Percentiles rank a stretch among this genome's conserved stretches.
These are phyloP conservation scores for Thereva unica DNA, from an alignment of 2,888 invertebrate species.

Conservation along the genomic window DNA sequence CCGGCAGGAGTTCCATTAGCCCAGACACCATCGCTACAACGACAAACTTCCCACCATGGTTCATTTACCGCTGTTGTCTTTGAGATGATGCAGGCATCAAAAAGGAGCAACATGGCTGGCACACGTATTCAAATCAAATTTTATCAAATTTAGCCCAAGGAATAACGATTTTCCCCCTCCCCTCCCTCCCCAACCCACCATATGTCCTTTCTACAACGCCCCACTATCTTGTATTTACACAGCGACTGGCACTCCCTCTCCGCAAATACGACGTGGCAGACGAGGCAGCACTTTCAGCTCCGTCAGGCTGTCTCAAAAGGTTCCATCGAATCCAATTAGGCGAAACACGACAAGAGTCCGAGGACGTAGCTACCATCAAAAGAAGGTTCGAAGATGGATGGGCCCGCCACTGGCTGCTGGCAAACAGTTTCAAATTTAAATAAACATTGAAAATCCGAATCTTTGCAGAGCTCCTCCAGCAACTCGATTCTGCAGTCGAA, in stretches of 20 bases:
- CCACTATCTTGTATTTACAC: background rate
- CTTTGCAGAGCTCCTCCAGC: conserved; percentile 54
- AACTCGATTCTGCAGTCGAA: conserved; percentile 54
- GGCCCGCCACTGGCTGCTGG: no score
- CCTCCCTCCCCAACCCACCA: background rate
- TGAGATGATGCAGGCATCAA: conserved; percentile 79
- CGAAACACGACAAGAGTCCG: conserved; percentile 64
- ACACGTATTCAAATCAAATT: conserved; percentile 51
- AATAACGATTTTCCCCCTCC: background rate
- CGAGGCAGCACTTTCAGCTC: conserved; percentile 62
- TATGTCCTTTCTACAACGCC: no score
- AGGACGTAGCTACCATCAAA: conserved; percentile 56
- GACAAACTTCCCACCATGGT: conserved; percentile 73
- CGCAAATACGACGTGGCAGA: conserved; percentile 56
- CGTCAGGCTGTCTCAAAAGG: conserved; percentile 62
- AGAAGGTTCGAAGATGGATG: conserved; percentile 50
- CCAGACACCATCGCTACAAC: conserved; percentile 63
- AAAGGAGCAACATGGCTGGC: conserved; percentile 54
- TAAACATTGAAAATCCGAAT: conserved; percentile 16
- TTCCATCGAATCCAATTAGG: conserved; percentile 61
- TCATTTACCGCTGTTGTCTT: conserved; percentile 87
- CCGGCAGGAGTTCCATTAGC: conserved; percentile 59
- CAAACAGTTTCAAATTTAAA: conserved; percentile 9
- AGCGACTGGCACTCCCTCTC: conserved; percentile 58
- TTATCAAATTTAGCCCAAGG: background rate